Conservation (phyloP, 2,888 invertebrate genomes). For the Drosophila flavopinicola region DNA sequence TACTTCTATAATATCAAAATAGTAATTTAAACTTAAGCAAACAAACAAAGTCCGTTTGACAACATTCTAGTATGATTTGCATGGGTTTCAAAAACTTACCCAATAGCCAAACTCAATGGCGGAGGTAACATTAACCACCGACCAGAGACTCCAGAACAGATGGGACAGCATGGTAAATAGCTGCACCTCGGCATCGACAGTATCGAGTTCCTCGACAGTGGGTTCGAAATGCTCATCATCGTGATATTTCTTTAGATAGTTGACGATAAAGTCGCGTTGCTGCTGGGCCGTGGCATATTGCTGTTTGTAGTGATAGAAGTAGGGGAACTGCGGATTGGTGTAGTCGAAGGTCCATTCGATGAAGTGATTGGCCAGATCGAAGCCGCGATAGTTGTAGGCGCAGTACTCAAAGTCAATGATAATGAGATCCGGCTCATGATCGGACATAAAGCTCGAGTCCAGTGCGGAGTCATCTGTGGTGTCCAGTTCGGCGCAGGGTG, state of each 20-base stretch:
- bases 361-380: slow-evolving; percentile 97
- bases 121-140: slow-evolving; percentile 93
- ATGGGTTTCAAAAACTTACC: slow-evolving; percentile 89
- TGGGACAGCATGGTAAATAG: slow-evolving; percentile 94
- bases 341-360: slow-evolving; percentile 97
- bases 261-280: slow-evolving; percentile 78
- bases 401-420: slow-evolving; percentile 98
- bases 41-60: too few relatives aligned
- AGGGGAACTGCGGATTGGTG: slow-evolving; percentile 90
- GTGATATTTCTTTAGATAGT: slow-evolving; percentile 81
- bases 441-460: slow-evolving; percentile 71
- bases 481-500: slow-evolving; percentile 71
- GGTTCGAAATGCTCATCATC: slow-evolving; percentile 83
- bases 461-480: slow-evolving; percentile 80
- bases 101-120: slow-evolving; percentile 97
- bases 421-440: slow-evolving; percentile 87
- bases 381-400: slow-evolving; percentile 96
- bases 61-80: too few relatives aligned
- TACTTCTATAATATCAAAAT: too few relatives aligned
- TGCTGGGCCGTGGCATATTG: slow-evolving; percentile 92
- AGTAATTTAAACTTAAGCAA: too few relatives aligned
- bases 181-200: slow-evolving; percentile 90
- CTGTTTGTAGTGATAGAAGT: slow-evolving; percentile 87
- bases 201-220: slow-evolving; percentile 86
- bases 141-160: slow-evolving; percentile 97